Evolutionary conservation across 2,888 invertebrate genomes (phyloP), one percentile per base, ranked within the genome.

Genomic region (Acrocera orbiculus): DNA sequence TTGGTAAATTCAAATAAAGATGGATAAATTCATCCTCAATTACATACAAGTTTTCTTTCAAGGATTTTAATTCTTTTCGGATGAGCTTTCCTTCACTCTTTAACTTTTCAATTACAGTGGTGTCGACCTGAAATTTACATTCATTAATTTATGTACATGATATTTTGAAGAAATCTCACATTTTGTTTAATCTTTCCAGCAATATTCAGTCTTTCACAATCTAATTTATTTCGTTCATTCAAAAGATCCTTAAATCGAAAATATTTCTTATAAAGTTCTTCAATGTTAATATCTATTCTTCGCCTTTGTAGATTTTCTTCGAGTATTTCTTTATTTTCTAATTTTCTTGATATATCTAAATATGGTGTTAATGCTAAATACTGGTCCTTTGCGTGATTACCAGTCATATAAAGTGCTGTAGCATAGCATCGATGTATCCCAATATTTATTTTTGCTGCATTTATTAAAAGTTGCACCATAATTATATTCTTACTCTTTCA

Each of bases 11-110:
- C 32, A 86, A 58, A 37, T 68, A 65, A 46, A 68, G 65, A 19
- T 72, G 50, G 28, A 77, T 63, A 7, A 79, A 70, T 32, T 65
- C 65, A 51, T 79, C 76, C 52, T 85, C 80, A 5, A 82, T 61
- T n/a, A 70, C 69, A 66, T 77, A 76, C n/a, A 74, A 53, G 27
- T 65, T 62, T 9, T 65, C 60, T 49, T 70, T 76, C 2, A 81
- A 47, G 19, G 61, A 58, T 50, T 70, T 76, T n/a, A 76, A 52
- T 42, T 79, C 73, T 27, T 70, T 67, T 47, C 70, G 67, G 1
- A 77, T 31, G 4, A 65, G 47, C 46, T 62, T 61, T 1, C 62
- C 63, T 46, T 72, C 68, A 10, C 69, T 53, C 51, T 67, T 70
- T 3, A 76, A 52, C 42, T 65, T 64, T 19, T 67, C 61, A 2